A percentile compares a stretch with the other conserved stretches of the same genome.
These are phyloP conservation scores for Zootermopsis nevadensis DNA, from an alignment of 2,888 invertebrate species.

Conservation along the genomic window DNA sequence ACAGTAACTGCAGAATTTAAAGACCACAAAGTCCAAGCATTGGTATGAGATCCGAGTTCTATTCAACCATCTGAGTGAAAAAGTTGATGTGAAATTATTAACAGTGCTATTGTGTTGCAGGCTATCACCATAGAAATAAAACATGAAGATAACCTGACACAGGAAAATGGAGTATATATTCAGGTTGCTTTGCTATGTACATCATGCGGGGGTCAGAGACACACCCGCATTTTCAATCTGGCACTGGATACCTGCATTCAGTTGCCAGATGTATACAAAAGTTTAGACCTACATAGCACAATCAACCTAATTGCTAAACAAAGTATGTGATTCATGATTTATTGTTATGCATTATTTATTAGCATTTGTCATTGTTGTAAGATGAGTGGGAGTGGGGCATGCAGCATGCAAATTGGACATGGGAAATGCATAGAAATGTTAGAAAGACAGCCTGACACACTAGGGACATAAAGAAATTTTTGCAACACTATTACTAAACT, in stretches of 20 bases:
- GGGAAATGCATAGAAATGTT: too few relatives aligned
- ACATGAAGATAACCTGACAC: slow-evolving; percentile 97
- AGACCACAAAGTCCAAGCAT: too few relatives aligned
- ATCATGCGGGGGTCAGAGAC: slow-evolving; percentile 85
- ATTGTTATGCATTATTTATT: neutral
- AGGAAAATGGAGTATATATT: slow-evolving; percentile 93
- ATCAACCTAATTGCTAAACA: slow-evolving; percentile 95
- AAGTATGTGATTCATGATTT: slow-evolving; percentile 64
- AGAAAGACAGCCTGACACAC: too few relatives aligned
- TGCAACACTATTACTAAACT: too few relatives aligned
- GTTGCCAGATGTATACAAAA: slow-evolving; percentile 92
- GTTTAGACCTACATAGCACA: slow-evolving; percentile 93
- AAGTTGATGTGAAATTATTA: too few relatives aligned
- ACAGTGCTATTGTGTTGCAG: slow-evolving; percentile 54
- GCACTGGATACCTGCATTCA: slow-evolving; percentile 89
- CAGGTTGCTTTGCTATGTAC: slow-evolving; percentile 94
- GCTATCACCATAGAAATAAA: slow-evolving; percentile 95
- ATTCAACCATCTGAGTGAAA: too few relatives aligned
- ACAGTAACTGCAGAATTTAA: too few relatives aligned
- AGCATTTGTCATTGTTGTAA: too few relatives aligned
- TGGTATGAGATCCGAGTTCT: too few relatives aligned
- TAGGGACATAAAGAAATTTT: too few relatives aligned
- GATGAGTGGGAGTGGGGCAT: too few relatives aligned
- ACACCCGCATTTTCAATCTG: slow-evolving; percentile 91
- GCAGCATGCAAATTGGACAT: too few relatives aligned